Evolutionary conservation across 2,797 vertebrate species (phyloP).

Genomic region (Ceyx erithaca): DNA sequence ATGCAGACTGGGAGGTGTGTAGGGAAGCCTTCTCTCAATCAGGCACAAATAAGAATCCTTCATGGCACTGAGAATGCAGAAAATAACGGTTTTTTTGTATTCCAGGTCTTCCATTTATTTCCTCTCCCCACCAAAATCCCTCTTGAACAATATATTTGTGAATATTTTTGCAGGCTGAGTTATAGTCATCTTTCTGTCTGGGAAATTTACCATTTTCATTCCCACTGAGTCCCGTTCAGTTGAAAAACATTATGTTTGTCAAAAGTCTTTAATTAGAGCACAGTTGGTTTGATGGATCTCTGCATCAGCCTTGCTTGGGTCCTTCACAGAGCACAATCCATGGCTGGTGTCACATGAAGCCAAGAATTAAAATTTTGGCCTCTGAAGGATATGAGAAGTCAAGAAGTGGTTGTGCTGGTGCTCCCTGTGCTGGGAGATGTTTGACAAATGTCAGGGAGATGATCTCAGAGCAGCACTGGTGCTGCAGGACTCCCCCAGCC

Average conservation of each 20-base stretch:
- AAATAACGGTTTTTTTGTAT: not conserved
- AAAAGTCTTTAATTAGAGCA: not conserved
- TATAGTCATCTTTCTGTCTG: not conserved
- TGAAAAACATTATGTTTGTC: not conserved
- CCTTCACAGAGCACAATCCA: not conserved
- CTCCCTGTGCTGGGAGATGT: not conserved
- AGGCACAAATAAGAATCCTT: not conserved
- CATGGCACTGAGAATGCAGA: not conserved
- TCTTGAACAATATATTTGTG: not conserved
- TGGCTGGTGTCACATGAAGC: not conserved
- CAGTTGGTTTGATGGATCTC: not conserved
- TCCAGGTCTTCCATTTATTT: not conserved
- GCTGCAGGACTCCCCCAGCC: not conserved
- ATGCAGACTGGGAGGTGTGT: not conserved
- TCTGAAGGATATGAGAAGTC: not conserved
- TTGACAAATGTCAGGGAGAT: not conserved
- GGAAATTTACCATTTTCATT: conserved; percentile 29
- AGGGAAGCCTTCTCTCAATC: not conserved
- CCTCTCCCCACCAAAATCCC: not conserved
- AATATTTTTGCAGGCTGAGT: not conserved
- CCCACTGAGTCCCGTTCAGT: not conserved
- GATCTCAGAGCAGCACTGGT: not conserved
- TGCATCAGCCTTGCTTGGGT: not conserved
- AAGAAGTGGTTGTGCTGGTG: rapidly evolving
- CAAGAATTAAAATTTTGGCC: not conserved